Conservation (phyloP, 2,113 vertebrate species). For the Myiagra hebetior region DNA sequence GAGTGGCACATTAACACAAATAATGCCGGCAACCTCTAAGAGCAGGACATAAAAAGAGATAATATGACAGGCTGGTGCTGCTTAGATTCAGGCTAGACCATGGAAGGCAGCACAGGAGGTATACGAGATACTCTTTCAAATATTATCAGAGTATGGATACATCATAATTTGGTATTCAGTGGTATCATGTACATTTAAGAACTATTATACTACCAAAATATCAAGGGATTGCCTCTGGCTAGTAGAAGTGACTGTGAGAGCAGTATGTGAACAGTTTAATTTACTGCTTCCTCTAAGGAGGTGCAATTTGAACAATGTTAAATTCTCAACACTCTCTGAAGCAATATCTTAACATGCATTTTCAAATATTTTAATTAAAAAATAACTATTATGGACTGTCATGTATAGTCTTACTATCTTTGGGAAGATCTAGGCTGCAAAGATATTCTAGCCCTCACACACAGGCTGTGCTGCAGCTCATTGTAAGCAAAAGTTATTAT, state of each 20-base stretch:
- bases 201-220: background rate
- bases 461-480: background rate
- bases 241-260: background rate
- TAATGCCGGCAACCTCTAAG: background rate
- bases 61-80: background rate
- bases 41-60: background rate
- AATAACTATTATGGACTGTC: background rate
- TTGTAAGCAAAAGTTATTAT: background rate
- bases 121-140: background rate
- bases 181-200: background rate
- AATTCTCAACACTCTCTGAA: background rate
- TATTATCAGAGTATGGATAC: background rate
- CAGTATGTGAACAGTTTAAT: background rate
- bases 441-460: background rate
- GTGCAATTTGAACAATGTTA: background rate
- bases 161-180: background rate
- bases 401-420: background rate
- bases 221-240: background rate
- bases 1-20: background rate
- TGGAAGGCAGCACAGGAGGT: background rate
- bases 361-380: background rate
- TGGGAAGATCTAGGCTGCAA: background rate
- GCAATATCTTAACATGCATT: background rate
- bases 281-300: background rate
- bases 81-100: background rate